A percentile compares a stretch with the other conserved stretches of the same genome.
Evolutionary conservation across 2,888 invertebrate species (phyloP).

Genomic region (Julus scandinavius): DNA sequence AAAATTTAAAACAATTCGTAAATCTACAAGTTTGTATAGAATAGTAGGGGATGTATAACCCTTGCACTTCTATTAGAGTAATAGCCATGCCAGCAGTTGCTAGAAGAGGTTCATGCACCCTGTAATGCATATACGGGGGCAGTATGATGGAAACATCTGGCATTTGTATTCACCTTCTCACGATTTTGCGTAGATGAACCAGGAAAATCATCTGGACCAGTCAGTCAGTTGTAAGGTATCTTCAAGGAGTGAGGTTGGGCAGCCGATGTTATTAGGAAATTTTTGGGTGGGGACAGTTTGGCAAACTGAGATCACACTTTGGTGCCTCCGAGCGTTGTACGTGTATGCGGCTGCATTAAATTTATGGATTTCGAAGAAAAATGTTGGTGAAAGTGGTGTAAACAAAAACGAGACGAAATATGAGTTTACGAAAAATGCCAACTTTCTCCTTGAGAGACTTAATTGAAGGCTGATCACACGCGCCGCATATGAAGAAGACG

Average conservation of each 20-base stretch:
- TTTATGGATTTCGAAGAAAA: not conserved
- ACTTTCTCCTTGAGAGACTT: conserved; percentile 29
- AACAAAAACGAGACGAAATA: conserved; percentile 26
- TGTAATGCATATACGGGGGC: not conserved
- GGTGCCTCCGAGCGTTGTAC: not conserved
- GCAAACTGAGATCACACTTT: conserved; percentile 27
- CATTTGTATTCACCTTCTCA: no score
- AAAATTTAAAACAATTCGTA: not conserved
- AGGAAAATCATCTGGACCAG: conserved; percentile 6
- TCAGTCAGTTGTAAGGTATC: conserved; percentile 14
- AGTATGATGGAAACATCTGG: not conserved
- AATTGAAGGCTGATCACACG: conserved; percentile 33
- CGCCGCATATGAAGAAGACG: not conserved
- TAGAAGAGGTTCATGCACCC: not conserved
- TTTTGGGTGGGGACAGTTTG: conserved; percentile 33
- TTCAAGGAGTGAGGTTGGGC: not conserved
- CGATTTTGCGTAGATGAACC: not conserved
- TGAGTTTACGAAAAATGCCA: not conserved
- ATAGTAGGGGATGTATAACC: not conserved
- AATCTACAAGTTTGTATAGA: not conserved
- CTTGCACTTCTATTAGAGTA: no score
- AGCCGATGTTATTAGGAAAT: not conserved
- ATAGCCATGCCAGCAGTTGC: no score
- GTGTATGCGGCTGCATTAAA: not conserved
- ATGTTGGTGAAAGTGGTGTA: conserved; percentile 14